These are phyloP conservation scores for Podarcis raffonei DNA, from an alignment of 2,113 vertebrate species.

Conservation along the genomic window DNA sequence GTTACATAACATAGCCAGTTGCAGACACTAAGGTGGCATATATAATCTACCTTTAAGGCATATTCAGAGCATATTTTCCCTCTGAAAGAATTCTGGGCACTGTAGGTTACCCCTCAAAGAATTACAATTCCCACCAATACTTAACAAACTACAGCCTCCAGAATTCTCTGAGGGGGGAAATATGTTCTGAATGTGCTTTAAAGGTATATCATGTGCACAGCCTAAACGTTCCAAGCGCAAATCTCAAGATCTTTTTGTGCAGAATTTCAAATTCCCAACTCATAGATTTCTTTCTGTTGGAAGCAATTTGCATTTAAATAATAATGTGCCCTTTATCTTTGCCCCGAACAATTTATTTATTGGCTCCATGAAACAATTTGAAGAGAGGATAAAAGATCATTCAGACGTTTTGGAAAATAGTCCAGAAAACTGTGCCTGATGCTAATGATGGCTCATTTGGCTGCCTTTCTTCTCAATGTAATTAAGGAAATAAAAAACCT, in stretches of 20 bases:
- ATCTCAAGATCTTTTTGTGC: too few relatives aligned
- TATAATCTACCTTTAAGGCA: too few relatives aligned
- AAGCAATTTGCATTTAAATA: conserved; percentile 2
- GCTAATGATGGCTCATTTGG: not conserved
- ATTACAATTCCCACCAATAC: too few relatives aligned
- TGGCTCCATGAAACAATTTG: not conserved
- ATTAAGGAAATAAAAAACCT: conserved; percentile 34
- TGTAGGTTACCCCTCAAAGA: too few relatives aligned
- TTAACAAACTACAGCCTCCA: too few relatives aligned
- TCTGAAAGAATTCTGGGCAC: too few relatives aligned
- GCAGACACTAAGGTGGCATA: too few relatives aligned
- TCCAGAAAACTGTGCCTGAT: not conserved
- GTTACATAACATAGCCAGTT: not conserved
- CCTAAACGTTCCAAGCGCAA: not conserved
- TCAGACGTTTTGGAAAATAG: not conserved
- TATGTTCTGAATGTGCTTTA: too few relatives aligned
- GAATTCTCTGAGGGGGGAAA: too few relatives aligned
- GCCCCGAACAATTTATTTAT: conserved; percentile 5
- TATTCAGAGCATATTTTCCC: too few relatives aligned
- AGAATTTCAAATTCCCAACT: not conserved
- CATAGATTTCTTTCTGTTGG: not conserved
- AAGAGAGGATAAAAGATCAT: not conserved
- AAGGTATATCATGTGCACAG: not conserved
- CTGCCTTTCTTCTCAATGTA: not conserved
- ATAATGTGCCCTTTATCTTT: not conserved